phyloP scores from a whole-genome alignment of 2,113 vertebrate species.

The Cololabis saira region DNA sequence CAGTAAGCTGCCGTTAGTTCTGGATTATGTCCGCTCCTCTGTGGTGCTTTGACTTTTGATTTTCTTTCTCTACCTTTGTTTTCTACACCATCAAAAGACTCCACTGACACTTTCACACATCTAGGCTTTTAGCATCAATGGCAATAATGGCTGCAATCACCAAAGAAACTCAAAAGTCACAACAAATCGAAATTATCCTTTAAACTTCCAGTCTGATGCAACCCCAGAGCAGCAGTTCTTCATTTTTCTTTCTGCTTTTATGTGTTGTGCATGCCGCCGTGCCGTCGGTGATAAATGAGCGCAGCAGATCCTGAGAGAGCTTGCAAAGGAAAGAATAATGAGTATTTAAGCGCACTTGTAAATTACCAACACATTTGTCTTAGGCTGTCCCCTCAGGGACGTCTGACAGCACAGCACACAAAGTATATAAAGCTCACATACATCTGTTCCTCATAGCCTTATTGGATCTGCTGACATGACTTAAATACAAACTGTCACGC shows the following conservation, averaged over 20 bases:
- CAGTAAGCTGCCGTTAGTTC: too few relatives aligned
- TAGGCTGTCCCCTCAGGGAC: constrained; percentile 64
- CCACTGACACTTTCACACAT: neutral
- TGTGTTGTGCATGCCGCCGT: constrained; percentile 40
- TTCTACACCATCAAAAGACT: neutral
- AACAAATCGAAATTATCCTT: constrained; percentile 41
- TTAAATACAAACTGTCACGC: constrained; percentile 71
- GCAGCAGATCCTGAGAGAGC: constrained; percentile 63
- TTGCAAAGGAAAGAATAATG: constrained; percentile 74
- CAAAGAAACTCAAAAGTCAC: constrained; percentile 12
- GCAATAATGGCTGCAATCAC: neutral
- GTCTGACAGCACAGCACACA: constrained; percentile 66
- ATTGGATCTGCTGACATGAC: constrained; percentile 73
- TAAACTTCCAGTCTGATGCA: constrained; percentile 52
- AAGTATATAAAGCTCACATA: constrained; percentile 72
- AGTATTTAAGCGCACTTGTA: constrained; percentile 80
- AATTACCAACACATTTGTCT: constrained; percentile 80
- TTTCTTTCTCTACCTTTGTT: neutral
- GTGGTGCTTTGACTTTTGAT: neutral
- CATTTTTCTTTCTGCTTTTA: constrained; percentile 57
- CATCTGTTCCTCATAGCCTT: constrained; percentile 72
- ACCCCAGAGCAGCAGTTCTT: constrained; percentile 30
- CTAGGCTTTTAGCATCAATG: neutral
- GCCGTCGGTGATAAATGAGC: constrained; percentile 71
- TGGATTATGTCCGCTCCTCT: neutral